These are phyloP conservation scores for Pygoscelis antarcticus DNA, from an alignment of 2,113 vertebrate genomes.

Conservation along the genomic window DNA sequence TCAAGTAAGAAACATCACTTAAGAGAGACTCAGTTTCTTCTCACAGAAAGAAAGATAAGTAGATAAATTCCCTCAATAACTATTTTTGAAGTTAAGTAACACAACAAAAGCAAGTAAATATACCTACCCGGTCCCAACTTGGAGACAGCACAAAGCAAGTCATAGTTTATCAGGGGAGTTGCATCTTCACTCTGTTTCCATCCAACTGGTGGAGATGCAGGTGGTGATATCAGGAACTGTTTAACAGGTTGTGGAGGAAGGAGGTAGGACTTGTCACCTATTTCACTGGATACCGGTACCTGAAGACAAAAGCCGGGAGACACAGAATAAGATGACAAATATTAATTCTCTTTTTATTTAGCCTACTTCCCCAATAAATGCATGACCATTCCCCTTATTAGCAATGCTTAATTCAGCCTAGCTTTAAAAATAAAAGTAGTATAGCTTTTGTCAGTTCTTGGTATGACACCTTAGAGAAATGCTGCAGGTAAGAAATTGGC, in stretches of 20 bases:
- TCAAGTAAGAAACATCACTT: not conserved
- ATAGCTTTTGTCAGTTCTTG: not conserved
- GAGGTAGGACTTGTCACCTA: constrained; percentile 89
- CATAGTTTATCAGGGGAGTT: constrained; percentile 92
- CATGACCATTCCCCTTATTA: not conserved
- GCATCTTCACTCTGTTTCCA: constrained; percentile 97
- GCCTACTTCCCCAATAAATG: not conserved
- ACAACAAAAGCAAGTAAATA: not conserved
- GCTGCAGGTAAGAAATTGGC: not conserved
- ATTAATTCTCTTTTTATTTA: not conserved
- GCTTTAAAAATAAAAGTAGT: not conserved
- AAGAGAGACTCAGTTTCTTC: not conserved
- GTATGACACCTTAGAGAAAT: not conserved
- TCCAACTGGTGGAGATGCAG: constrained; percentile 91
- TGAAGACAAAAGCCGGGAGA: constrained; percentile 43
- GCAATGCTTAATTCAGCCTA: not conserved
- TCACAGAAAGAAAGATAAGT: not conserved
- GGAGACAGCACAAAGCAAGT: constrained; percentile 95
- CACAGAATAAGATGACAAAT: not conserved
- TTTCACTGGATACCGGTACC: constrained; percentile 86
- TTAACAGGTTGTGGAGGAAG: constrained; percentile 91
- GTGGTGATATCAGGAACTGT: constrained; percentile 97
- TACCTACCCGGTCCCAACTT: constrained; percentile 91
- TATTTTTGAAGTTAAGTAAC: not conserved
- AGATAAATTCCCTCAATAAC: not conserved